Evolutionary conservation across 2,888 invertebrate genomes (phyloP).

Genomic region (Clanis bilineata): DNA sequence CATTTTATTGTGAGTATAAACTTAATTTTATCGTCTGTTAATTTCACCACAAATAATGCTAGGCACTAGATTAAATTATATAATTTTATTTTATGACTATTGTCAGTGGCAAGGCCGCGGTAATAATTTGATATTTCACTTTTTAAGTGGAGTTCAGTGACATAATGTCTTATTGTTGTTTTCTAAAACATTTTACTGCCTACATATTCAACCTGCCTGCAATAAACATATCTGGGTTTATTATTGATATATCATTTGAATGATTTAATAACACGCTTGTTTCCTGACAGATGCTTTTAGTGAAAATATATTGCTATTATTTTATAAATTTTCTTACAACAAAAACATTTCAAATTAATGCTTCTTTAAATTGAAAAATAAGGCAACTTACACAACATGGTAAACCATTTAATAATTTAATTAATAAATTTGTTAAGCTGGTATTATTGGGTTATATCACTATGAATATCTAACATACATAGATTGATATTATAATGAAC

Average conservation of each 20-base stretch:
- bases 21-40: conserved; percentile 83
- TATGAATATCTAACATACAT: too few species aligned
- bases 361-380: not conserved
- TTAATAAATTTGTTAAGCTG: too few species aligned
- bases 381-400: not conserved
- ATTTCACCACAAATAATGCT: conserved; percentile 81
- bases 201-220: not conserved
- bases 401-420: too few species aligned
- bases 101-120: conserved; percentile 66
- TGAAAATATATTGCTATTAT: not conserved
- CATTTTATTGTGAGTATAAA: conserved; percentile 83
- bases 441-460: too few species aligned
- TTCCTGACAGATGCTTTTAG: not conserved
- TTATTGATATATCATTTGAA: not conserved
- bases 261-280: not conserved
- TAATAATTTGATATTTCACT: conserved; percentile 23
- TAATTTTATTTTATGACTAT: conserved; percentile 66
- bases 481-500: not conserved
- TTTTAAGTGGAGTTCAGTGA: conserved; percentile 45
- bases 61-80: conserved; percentile 75
- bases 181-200: conserved; percentile 2
- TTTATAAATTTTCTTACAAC: not conserved
- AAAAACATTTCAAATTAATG: not conserved
- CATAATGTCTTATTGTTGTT: conserved; percentile 26
- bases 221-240: not conserved